A percentile compares a stretch with the other conserved stretches of the same genome.
These are phyloP conservation scores for Sakesphorus luctuosus DNA, from an alignment of 2,113 vertebrate species.

Conservation along the genomic window DNA sequence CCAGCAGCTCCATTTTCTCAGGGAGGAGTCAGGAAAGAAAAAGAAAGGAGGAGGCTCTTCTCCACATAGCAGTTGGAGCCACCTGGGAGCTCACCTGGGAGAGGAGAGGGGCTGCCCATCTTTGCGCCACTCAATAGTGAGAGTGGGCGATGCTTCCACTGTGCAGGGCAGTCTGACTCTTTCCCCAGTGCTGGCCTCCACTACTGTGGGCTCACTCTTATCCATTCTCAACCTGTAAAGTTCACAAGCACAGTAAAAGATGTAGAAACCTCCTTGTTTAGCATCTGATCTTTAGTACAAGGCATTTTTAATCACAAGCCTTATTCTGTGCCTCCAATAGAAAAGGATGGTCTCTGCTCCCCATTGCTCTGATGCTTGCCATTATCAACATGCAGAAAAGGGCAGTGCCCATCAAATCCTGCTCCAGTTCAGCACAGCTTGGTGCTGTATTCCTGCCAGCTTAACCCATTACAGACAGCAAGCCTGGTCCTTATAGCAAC, in stretches of 20 bases:
- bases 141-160: constrained; percentile 72
- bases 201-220: constrained; percentile 69
- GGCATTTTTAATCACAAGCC: not conserved
- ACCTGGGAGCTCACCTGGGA: constrained; percentile 75
- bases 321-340: not conserved
- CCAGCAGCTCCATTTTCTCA: not conserved
- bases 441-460: not conserved
- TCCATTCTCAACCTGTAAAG: constrained; percentile 84
- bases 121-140: constrained; percentile 86
- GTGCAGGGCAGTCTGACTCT: constrained; percentile 79
- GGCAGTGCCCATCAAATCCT: not conserved
- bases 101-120: constrained; percentile 81
- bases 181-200: constrained; percentile 83
- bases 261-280: not conserved
- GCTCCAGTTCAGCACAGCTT: not conserved
- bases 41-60: not conserved
- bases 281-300: not conserved
- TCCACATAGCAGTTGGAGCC: rapidly evolving
- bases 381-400: not conserved
- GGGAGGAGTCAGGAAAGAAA: not conserved
- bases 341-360: not conserved
- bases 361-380: not conserved
- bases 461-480: not conserved
- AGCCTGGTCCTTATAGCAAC: not conserved
- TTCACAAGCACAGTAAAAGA: not conserved